Percentiles rank a stretch among this genome's conserved stretches.
Evolutionary conservation across 2,888 invertebrate genomes (phyloP).

Genomic region (Drosophila quasianomalipes): DNA sequence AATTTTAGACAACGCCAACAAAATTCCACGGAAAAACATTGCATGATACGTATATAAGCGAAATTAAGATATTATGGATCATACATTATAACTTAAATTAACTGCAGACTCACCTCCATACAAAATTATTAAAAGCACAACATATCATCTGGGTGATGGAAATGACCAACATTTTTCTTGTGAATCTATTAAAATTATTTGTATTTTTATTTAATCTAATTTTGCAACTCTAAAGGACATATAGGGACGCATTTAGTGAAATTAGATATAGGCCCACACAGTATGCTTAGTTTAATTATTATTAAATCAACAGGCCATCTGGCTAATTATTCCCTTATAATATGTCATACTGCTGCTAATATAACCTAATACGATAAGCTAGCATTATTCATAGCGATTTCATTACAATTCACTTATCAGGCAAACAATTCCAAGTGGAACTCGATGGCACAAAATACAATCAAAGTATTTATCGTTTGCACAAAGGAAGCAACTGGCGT

Average conservation of each 20-base stretch:
- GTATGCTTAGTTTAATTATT: background rate
- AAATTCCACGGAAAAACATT: slow-evolving; percentile 19
- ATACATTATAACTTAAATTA: background rate
- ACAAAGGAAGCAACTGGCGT: slow-evolving; percentile 52
- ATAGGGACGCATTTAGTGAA: background rate
- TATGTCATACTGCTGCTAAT: slow-evolving; percentile 6
- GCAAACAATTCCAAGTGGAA: slow-evolving; percentile 22
- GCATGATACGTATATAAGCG: background rate
- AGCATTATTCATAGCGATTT: slow-evolving; percentile 59
- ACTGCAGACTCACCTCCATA: background rate
- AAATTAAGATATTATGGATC: background rate
- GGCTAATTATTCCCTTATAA: background rate
- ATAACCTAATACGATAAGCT: slow-evolving; percentile 42
- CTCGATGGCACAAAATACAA: slow-evolving; percentile 36
- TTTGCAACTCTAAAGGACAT: background rate
- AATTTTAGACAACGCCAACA: slow-evolving; percentile 21
- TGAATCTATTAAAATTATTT: background rate
- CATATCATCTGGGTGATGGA: background rate
- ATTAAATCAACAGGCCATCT: background rate
- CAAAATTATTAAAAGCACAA: background rate
- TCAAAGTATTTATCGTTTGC: slow-evolving; percentile 39
- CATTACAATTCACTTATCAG: slow-evolving; percentile 38
- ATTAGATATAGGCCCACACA: background rate
- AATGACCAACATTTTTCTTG: no score
- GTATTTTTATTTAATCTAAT: background rate